Percentiles rank a stretch among this genome's conserved stretches.
Conservation (phyloP, 2,888 invertebrate species). For the Sesia apiformis region DNA sequence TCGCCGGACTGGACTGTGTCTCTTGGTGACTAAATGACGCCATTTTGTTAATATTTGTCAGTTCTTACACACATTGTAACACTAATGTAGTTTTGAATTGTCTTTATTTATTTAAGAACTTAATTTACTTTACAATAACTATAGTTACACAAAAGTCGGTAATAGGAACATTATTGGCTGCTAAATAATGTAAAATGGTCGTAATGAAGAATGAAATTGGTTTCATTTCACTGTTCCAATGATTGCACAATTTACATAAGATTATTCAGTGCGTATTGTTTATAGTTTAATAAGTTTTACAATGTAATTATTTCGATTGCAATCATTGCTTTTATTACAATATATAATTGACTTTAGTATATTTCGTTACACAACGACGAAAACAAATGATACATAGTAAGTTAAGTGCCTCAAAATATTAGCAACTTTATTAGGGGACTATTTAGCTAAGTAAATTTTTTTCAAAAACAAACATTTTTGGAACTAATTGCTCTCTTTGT, state of each 20-base stretch:
- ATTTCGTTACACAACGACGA: too few relatives aligned
- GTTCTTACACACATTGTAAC: constrained; percentile 30
- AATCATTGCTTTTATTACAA: too few relatives aligned
- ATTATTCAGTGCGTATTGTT: too few relatives aligned
- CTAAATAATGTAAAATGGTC: background rate
- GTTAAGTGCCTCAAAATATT: too few relatives aligned
- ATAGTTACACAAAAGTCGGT: constrained; percentile 10
- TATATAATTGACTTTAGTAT: too few relatives aligned
- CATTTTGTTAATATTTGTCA: constrained; percentile 32
- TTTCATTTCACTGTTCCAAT: background rate
- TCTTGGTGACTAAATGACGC: constrained; percentile 53
- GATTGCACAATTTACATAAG: too few relatives aligned
- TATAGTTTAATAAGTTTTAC: too few relatives aligned
- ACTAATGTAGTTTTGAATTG: background rate
- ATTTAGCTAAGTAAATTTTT: too few relatives aligned
- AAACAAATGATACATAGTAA: too few relatives aligned
- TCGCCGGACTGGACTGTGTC: constrained; percentile 56
- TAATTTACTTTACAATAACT: constrained; percentile 15
- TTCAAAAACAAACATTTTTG: too few relatives aligned
- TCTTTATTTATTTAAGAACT: background rate
- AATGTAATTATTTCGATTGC: too few relatives aligned
- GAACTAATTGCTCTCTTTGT: constrained; percentile 6
- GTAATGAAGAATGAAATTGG: background rate
- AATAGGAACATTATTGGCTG: constrained; percentile 12
- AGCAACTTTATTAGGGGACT: too few relatives aligned